Base-by-base conservation (phyloP, 2,888 invertebrate species). In the Scaptomyza parva region DNA sequence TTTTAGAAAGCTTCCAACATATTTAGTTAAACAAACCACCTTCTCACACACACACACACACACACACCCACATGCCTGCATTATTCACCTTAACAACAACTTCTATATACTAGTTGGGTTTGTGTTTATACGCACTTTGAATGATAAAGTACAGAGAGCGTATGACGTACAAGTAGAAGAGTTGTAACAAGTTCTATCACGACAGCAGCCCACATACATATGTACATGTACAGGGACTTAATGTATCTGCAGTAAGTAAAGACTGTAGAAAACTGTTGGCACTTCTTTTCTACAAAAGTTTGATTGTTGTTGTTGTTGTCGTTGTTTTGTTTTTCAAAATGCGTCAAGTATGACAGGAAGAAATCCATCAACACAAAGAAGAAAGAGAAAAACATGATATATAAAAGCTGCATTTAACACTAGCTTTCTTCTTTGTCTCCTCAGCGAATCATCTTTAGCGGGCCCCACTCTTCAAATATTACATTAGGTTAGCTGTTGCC, bases 321-420 rank as follows among this genome's bases (percentile, higher is more conserved):
- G 14, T 14, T 33, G n/a, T 7, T 14, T 7, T 14, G 14, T 14
- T 33, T 33, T 30, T 30, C 28, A 12, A 71, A 78, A 28, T 47
- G 14, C 28, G 9, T 9, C 18, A 28, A 17, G 28, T 71, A 81
- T 77, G 86, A 87, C 83, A 86, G 83, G 88, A 87, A 84, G 88
- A 86, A 72, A 84, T 84, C 88, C 83, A 84, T 84, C 83, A 84
- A 82, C 45, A 30, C 14, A 39, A 2, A 2, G n/a, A 12, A 7
- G 11, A 6, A 7, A 24, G 12, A 39, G 33, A 3, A 26, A 64
- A 63, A 63, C 60, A 70, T 84, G 63, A 55, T 59, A 79, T 71
- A 77, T 71, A 77, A 78, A 82, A 85, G 68, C 78, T 86, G 86
- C 83, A 82, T 86, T 70, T 69, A 86, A 77, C 77, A 86, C 74